Evolutionary conservation across 1,140 invertebrate species (phyloP).

Genomic region (Drosophila pseudoananassae): DNA sequence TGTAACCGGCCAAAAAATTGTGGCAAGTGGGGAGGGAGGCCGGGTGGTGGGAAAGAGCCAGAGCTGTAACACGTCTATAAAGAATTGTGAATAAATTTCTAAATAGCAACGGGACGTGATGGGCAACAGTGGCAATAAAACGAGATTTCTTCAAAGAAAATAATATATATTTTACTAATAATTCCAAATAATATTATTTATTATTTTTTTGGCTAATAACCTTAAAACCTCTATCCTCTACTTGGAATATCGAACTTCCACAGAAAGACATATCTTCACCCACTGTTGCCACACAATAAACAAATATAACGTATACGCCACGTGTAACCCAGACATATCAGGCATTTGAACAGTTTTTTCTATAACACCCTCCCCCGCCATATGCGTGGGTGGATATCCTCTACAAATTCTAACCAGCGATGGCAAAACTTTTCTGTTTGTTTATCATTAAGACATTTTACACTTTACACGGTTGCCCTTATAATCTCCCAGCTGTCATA

Average conservation of each 20-base stretch:
- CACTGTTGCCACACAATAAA: slow-evolving; percentile 34
- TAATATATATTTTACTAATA: background rate
- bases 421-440: slow-evolving; percentile 77
- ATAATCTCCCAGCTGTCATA: slow-evolving; percentile 70
- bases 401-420: slow-evolving; percentile 60
- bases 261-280: background rate
- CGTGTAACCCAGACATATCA: slow-evolving; percentile 44
- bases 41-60: slow-evolving; percentile 14
- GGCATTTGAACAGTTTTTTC: slow-evolving; percentile 39
- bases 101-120: slow-evolving; percentile 59
- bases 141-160: background rate
- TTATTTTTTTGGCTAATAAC: background rate
- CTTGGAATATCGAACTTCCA: too few relatives aligned
- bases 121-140: slow-evolving; percentile 34
- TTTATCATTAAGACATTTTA: slow-evolving; percentile 83
- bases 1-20: slow-evolving; percentile 52
- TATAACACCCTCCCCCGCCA: too few relatives aligned
- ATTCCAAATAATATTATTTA: background rate
- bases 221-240: background rate
- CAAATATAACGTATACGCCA: slow-evolving; percentile 71
- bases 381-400: slow-evolving; percentile 38
- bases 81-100: slow-evolving; percentile 78
- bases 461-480: slow-evolving; percentile 75
- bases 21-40: background rate
- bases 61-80: slow-evolving; percentile 72